phyloP scores from a whole-genome alignment of 2,797 vertebrate species.

The Gobio occitaniae region DNA sequence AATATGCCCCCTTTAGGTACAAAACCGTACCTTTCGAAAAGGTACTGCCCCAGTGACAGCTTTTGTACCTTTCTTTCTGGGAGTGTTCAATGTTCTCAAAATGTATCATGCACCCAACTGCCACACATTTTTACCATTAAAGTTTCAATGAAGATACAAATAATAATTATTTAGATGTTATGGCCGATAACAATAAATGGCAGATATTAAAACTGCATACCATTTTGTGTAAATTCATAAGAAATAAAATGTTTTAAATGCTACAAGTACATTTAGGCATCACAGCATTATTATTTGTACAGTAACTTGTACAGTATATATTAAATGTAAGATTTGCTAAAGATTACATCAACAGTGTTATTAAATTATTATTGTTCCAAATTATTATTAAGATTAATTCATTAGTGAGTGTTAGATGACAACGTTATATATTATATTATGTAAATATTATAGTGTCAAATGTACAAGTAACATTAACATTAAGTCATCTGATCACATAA shows the following conservation, averaged over 20 bases:
- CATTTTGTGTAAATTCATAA: background rate
- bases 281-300: background rate
- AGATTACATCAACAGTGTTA: background rate
- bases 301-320: background rate
- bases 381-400: background rate
- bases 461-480: background rate
- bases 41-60: no score
- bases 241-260: background rate
- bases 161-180: background rate
- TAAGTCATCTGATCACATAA: background rate
- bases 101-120: background rate
- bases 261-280: background rate
- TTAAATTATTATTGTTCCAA: background rate
- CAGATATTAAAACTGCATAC: no score
- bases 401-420: background rate
- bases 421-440: background rate
- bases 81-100: background rate
- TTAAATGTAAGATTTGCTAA: background rate
- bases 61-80: no score
- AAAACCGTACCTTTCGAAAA: no score
- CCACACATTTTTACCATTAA: background rate
- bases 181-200: background rate
- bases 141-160: background rate
- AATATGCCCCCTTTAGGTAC: no score
- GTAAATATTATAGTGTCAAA: background rate